Base-by-base conservation (phyloP, 64 coral and sea anemone species). In the Pocillopora verrucosa region DNA sequence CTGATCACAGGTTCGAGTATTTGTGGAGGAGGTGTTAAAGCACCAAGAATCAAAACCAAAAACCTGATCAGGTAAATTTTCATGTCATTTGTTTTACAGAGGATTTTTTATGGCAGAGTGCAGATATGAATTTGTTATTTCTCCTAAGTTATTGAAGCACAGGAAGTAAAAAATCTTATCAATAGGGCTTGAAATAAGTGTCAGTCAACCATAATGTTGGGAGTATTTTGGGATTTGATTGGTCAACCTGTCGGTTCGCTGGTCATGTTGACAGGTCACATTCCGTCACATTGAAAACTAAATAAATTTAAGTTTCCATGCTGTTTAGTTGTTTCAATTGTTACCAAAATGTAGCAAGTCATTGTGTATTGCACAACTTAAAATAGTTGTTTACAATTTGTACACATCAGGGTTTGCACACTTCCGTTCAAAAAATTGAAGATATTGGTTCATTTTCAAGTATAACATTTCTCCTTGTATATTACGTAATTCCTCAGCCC, bases 1-100 rank as follows among this genome's bases (percentile, higher is more conserved):
- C 60, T 99, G 16, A 89, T 77, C 13, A 99, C 97, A 57, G 97
- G 97, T 69, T 91, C 91, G 7, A 99, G 97, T 60, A 99, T 99
- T 86, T 91, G 94, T 78, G 97, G 97, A 76, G 94, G 93, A 67
- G 97, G 97, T 76, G 97, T 99, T 0, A 99, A 99, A 76, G 97
- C 97, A 38, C 97, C 97, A 78, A 95, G 97, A 89, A 99, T 99
- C 19, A 95, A 95, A 88, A 94, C 97, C 30, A 95, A 92, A 59
- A 99, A 99, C 88, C 94, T 99, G 14, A 93, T 96, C 68, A 96
- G 95, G 95, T 92, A 70, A 26, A 34, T 11, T 86, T 13, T 20
- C 17, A 14, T 1, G 20, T 51, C 56, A 60, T 59, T 10, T 14
- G 34, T 57, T 26, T 17, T 77, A 1, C 56, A 51, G 20, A 20